Evolutionary conservation across 2,113 vertebrate species (phyloP).

Genomic region (Ondatra zibethicus): DNA sequence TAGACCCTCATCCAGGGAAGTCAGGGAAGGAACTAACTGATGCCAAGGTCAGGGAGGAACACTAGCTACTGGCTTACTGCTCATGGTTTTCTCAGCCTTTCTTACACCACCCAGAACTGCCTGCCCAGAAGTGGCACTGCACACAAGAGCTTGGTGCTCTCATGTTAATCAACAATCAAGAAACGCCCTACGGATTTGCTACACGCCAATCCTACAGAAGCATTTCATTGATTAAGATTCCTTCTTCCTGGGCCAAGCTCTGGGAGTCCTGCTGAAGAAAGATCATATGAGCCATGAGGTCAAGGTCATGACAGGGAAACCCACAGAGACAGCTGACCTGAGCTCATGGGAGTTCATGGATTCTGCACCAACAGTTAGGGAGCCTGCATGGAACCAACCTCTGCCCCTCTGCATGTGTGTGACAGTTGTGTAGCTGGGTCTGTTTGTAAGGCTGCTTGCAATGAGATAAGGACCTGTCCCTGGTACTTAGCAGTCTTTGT

Average conservation of each 20-base stretch:
- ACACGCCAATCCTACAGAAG: background rate
- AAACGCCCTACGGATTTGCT: background rate
- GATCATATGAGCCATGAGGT: too few species aligned
- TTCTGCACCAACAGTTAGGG: too few species aligned
- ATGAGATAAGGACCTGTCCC: accelerated
- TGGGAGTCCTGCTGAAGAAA: too few species aligned
- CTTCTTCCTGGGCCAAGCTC: background rate
- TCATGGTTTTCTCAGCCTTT: background rate
- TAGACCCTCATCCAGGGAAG: background rate
- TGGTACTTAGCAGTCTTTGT: accelerated
- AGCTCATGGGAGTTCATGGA: too few species aligned
- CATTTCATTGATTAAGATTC: background rate
- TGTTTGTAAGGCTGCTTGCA: too few species aligned
- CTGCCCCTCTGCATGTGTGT: too few species aligned
- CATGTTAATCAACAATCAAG: background rate
- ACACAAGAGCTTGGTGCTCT: background rate
- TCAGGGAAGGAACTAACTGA: background rate
- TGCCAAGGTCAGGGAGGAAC: background rate
- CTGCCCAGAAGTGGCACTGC: background rate
- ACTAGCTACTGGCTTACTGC: background rate
- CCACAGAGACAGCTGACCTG: too few species aligned
- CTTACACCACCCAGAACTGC: background rate
- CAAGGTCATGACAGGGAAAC: too few species aligned
- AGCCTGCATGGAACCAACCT: too few species aligned
- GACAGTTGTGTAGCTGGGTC: too few species aligned